These are phyloP conservation scores for Eretmochelys imbricata DNA, from an alignment of 2,113 vertebrate species.

Conservation along the genomic window DNA sequence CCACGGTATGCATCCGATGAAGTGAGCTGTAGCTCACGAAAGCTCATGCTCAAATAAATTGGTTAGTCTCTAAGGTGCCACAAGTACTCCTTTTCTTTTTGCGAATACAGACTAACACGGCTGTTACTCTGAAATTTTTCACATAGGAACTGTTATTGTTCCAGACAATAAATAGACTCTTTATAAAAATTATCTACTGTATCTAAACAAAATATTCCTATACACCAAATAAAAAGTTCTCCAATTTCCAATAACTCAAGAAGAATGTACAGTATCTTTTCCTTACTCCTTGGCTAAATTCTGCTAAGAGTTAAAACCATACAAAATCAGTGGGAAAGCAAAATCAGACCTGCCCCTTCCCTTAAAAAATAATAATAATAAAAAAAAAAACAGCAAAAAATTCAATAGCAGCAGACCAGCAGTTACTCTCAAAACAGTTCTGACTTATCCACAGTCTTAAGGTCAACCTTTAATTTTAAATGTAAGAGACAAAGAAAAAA, in stretches of 20 bases:
- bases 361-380: background rate
- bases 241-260: background rate
- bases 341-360: background rate
- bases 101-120: too few species aligned
- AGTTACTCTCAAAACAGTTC: background rate
- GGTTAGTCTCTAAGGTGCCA: too few species aligned
- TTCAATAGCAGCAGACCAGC: background rate
- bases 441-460: background rate
- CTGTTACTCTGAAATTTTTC: background rate
- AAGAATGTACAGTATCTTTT: background rate
- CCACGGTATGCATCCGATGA: too few species aligned
- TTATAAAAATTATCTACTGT: background rate
- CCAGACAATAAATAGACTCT: background rate
- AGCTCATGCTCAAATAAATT: too few species aligned
- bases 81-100: too few species aligned
- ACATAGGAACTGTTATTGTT: background rate
- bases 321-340: background rate
- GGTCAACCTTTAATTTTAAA: background rate
- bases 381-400: background rate
- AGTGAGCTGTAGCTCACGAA: too few species aligned
- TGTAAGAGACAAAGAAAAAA: slow-evolving; percentile 7
- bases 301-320: background rate
- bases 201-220: background rate
- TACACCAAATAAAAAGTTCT: background rate
- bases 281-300: background rate